A percentile compares a stretch with the other conserved stretches of the same genome.
Evolutionary conservation across 2,113 vertebrate genomes (phyloP).

Genomic region (Cheirogaleus medius): DNA sequence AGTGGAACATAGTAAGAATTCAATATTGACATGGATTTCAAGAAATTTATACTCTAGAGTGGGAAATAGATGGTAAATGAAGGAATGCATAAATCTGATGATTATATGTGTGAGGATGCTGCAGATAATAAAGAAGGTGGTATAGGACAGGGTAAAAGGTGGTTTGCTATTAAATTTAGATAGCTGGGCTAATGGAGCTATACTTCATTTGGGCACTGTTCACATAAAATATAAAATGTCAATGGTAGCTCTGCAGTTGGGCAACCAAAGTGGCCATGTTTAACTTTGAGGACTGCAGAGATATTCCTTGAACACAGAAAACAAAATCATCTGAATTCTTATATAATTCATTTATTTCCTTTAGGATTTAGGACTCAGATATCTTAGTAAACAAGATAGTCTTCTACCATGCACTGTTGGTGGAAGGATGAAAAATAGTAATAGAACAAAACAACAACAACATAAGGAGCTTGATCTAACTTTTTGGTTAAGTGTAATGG

Average conservation of each 20-base stretch:
- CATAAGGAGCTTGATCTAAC: neutral
- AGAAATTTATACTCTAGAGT: neutral
- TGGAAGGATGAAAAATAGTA: neutral
- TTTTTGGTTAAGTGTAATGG: neutral
- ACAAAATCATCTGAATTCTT: neutral
- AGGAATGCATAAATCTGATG: neutral
- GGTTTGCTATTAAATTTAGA: neutral
- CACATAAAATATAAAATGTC: neutral
- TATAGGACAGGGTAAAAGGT: neutral
- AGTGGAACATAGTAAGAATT: neutral
- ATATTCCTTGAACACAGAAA: neutral
- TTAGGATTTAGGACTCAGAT: neutral
- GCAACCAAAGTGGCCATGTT: neutral
- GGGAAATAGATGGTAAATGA: neutral
- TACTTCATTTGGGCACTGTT: neutral
- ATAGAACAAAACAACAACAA: neutral
- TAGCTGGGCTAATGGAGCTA: neutral
- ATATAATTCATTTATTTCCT: neutral
- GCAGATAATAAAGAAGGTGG: neutral
- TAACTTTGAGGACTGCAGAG: neutral
- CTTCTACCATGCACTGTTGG: neutral
- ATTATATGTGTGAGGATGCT: neutral
- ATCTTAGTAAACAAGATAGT: neutral
- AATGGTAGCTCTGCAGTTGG: neutral
- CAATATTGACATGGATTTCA: neutral